These are phyloP conservation scores for Polypterus bichir DNA, from an alignment of 2,113 vertebrate genomes.

Conservation along the genomic window DNA sequence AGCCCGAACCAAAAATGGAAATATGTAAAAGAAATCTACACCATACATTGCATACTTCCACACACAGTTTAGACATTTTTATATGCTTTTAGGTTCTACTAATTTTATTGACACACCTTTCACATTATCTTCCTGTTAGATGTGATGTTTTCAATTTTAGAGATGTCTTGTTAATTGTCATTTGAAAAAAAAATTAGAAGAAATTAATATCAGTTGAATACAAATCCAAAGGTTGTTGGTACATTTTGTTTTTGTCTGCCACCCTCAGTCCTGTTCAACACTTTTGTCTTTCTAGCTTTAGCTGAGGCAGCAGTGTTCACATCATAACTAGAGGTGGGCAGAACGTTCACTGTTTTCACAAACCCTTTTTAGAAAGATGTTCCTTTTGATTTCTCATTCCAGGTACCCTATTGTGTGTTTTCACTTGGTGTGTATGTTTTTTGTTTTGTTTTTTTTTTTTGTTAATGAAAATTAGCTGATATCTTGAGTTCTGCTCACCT, in stretches of 20 bases:
- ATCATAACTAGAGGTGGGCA: background rate
- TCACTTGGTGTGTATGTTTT: too few species aligned
- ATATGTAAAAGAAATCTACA: background rate
- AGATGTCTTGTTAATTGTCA: conserved; percentile 1
- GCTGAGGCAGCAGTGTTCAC: too few species aligned
- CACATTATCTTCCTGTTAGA: background rate
- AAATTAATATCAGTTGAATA: too few species aligned
- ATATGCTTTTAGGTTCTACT: background rate
- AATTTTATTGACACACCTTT: background rate
- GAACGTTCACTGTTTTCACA: background rate
- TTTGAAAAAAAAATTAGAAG: background rate
- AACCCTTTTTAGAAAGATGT: too few species aligned
- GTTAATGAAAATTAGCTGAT: background rate
- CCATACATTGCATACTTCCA: background rate
- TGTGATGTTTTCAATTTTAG: background rate
- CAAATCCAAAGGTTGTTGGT: background rate
- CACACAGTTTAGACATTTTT: background rate
- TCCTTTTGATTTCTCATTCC: too few species aligned
- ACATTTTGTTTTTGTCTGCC: background rate
- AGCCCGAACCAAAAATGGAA: background rate
- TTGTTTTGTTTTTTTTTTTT: background rate
- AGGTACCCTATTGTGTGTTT: too few species aligned
- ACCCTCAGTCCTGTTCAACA: too few species aligned
- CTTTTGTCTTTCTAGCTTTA: too few species aligned
- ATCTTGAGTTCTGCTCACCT: background rate